phyloP scores from a whole-genome alignment of 2,888 invertebrate genomes.

The Megastigmus dorsalis region DNA sequence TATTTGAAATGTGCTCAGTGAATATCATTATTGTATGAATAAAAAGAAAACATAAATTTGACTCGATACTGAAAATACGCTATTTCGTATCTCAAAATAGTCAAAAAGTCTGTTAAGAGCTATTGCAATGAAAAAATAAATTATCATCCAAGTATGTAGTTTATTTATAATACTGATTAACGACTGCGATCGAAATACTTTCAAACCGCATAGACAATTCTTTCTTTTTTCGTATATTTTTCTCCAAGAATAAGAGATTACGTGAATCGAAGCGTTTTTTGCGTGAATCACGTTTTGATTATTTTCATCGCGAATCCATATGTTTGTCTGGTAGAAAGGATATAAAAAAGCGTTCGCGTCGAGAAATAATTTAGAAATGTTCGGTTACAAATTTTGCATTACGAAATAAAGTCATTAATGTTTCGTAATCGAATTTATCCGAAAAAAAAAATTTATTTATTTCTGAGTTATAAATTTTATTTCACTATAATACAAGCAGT shows the following conservation, averaged over 20 bases:
- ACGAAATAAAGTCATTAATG: too few relatives aligned
- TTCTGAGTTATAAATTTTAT: too few relatives aligned
- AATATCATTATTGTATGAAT: too few relatives aligned
- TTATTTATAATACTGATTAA: constrained; percentile 28
- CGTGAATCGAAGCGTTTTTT: constrained; percentile 32
- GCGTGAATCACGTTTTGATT: constrained; percentile 42
- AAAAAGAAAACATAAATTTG: too few relatives aligned
- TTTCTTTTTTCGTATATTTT: constrained; percentile 35
- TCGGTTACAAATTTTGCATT: too few relatives aligned
- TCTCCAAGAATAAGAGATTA: constrained; percentile 33
- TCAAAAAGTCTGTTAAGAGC: background rate
- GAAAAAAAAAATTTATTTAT: too few relatives aligned
- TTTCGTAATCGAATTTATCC: too few relatives aligned
- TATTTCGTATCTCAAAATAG: background rate
- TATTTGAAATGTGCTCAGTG: too few relatives aligned
- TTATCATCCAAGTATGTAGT: background rate
- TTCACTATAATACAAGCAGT: too few relatives aligned
- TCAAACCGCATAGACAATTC: constrained; percentile 25
- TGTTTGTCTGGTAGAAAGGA: constrained; percentile 23
- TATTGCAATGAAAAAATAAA: background rate
- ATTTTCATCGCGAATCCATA: constrained; percentile 30
- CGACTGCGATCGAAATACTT: constrained; percentile 25
- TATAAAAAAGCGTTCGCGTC: background rate
- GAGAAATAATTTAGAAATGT: background rate
- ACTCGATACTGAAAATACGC: too few relatives aligned